Evolutionary conservation across 2,888 invertebrate species (phyloP).

Genomic region (Pollenia griseotomentosa): DNA sequence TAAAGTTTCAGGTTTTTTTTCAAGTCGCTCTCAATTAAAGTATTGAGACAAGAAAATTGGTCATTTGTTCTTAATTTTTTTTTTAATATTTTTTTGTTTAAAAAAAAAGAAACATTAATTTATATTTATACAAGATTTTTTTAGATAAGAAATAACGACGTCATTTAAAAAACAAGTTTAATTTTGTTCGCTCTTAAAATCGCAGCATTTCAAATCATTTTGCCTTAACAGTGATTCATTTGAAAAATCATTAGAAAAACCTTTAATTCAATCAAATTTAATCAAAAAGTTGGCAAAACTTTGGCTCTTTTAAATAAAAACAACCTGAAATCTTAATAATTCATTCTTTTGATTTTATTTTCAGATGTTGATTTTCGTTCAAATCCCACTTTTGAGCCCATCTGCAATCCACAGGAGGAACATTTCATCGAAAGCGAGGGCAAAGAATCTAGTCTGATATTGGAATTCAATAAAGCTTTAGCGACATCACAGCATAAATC

Average conservation of each 20-base stretch:
- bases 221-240: no score
- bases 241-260: no score
- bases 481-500: conserved; percentile 77
- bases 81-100: no score
- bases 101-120: no score
- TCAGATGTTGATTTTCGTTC: conserved; percentile 80
- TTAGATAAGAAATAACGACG: no score
- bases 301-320: no score
- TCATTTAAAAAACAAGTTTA: no score
- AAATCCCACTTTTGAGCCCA: conserved; percentile 82
- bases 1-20: neutral
- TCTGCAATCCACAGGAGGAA: conserved; percentile 82
- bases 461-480: conserved; percentile 81
- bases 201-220: no score
- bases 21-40: neutral
- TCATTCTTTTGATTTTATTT: conserved; percentile 45
- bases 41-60: conserved; percentile 31
- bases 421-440: conserved; percentile 83
- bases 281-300: no score
- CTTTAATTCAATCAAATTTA: no score
- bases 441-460: conserved; percentile 83
- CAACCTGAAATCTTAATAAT: neutral
- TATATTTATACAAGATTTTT: no score
- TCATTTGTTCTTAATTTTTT: neutral
- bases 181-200: no score